A percentile compares a stretch with the other conserved stretches of the same genome.
phyloP scores from a whole-genome alignment of 2,888 invertebrate species.

The Tinea trinotella region DNA sequence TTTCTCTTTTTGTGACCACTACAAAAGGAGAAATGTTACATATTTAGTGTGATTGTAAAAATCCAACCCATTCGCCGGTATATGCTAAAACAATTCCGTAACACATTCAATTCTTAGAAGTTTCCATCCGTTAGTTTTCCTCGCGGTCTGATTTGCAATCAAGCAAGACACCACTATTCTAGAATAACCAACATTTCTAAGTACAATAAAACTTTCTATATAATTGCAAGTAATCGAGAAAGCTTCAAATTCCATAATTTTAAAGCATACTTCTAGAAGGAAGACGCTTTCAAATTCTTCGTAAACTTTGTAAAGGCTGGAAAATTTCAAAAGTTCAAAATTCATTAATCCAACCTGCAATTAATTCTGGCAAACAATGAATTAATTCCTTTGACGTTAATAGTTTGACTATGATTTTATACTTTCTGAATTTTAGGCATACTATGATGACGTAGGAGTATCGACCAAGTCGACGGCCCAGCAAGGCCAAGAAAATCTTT shows the following conservation, averaged over 20 bases:
- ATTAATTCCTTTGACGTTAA: neutral
- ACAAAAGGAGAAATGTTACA: too few species aligned
- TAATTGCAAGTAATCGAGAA: neutral
- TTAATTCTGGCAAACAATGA: too few species aligned
- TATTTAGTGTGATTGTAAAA: neutral
- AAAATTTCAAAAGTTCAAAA: neutral
- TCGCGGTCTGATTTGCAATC: neutral
- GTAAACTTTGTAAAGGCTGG: neutral
- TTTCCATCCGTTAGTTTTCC: neutral
- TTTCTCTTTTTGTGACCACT: too few species aligned
- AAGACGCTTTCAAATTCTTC: neutral
- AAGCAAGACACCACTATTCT: neutral
- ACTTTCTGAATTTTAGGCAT: constrained; percentile 11
- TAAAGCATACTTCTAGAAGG: too few species aligned
- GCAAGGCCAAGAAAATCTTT: constrained; percentile 20
- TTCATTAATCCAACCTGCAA: too few species aligned
- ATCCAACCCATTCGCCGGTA: neutral
- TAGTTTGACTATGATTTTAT: neutral
- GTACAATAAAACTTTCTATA: neutral
- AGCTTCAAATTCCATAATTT: neutral
- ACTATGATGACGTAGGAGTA: constrained; percentile 17
- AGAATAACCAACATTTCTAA: neutral
- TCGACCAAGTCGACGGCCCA: neutral
- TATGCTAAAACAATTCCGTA: neutral
- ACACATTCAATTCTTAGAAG: neutral